Base-by-base conservation (phyloP, 2,888 invertebrate genomes). In the Sphaeridia pumilis region DNA sequence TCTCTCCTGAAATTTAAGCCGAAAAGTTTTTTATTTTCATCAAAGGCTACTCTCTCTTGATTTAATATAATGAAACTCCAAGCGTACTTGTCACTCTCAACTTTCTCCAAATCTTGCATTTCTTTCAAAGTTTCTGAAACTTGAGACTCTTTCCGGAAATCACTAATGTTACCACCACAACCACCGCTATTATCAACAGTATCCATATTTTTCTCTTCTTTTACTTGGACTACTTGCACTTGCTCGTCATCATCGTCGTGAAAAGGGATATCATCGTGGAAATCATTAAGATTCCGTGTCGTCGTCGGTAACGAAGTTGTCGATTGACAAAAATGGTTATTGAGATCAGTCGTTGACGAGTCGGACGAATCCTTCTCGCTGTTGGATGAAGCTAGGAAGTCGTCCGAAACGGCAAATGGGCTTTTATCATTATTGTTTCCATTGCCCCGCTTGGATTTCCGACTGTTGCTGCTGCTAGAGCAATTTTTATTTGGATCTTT, bases 1-100 rank as follows among this genome's bases (percentile, higher is more conserved):
- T 62, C 59, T 54, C 61, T 50, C 63, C 65, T 65, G 55, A 17
- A 60, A 57, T 17, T 21, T 21, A 41, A 42, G 36, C 20, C 35
- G 17, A 52, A 47, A 46, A 49, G 24, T 36, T 12, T 12, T 22
- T 26, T 21, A n/a, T 12, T 14, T 35, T 2, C 44, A 24, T 35
- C 12, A 43, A n/a, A n/a, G n/a, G n/a, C n/a, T n/a, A n/a, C 27
- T 21, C 20, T 21, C 14, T 17, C 25, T 46, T 46, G 5, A 42
- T 20, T 3, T 10, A 5, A n/a, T 20, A 42, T 22, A 42, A 42
- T 5, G 7, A 20, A 42, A n/a, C n/a, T 43, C 3, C 28, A 49
- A 24, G 10, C 20, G 27, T 5, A 20, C 22, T 42, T 49, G 38
- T 42, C 25, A 4, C 17, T 36, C 14, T 48, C 24, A 26, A 26